Conservation (phyloP, 2,888 invertebrate genomes). For the Platerodrilus igneus region DNA sequence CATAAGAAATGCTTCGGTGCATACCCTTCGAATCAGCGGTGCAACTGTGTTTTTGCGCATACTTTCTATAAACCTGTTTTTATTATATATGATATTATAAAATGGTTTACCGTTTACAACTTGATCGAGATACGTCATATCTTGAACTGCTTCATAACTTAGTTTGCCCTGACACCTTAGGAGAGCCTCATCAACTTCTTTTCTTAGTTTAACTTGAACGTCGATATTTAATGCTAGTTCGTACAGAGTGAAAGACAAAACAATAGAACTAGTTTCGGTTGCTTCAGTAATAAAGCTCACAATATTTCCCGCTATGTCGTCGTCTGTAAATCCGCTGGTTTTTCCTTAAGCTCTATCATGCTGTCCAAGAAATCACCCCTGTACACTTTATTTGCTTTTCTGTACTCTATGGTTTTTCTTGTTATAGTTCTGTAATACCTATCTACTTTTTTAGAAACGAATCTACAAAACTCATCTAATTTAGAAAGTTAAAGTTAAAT, state of each 20-base stretch:
- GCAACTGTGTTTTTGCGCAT: constrained; percentile 36
- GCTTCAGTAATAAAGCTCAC: constrained; percentile 48
- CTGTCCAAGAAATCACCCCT: constrained; percentile 47
- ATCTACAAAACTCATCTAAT: constrained; percentile 17
- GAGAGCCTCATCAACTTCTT: constrained; percentile 41
- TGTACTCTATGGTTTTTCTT: constrained; percentile 39
- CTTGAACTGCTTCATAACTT: constrained; percentile 45
- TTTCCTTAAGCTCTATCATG: constrained; percentile 39
- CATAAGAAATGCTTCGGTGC: constrained; percentile 12
- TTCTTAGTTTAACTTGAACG: constrained; percentile 44
- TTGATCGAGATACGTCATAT: constrained; percentile 50
- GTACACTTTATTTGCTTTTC: constrained; percentile 41
- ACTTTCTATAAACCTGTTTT: constrained; percentile 27
- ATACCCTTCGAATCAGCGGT: constrained; percentile 8
- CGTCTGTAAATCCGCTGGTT: constrained; percentile 29
- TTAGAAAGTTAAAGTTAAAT: no score
- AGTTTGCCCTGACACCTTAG: constrained; percentile 38
- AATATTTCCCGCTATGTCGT: constrained; percentile 40
- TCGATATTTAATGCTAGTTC: constrained; percentile 45
- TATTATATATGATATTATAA: constrained; percentile 19
- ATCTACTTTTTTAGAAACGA: constrained; percentile 26
- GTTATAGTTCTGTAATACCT: constrained; percentile 40
- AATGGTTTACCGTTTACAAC: constrained; percentile 38
- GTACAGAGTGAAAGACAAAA: constrained; percentile 43
- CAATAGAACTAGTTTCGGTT: constrained; percentile 48